Evolutionary conservation across 2,113 vertebrate species (phyloP).

Genomic region (Heterotilapia buettikoferi): DNA sequence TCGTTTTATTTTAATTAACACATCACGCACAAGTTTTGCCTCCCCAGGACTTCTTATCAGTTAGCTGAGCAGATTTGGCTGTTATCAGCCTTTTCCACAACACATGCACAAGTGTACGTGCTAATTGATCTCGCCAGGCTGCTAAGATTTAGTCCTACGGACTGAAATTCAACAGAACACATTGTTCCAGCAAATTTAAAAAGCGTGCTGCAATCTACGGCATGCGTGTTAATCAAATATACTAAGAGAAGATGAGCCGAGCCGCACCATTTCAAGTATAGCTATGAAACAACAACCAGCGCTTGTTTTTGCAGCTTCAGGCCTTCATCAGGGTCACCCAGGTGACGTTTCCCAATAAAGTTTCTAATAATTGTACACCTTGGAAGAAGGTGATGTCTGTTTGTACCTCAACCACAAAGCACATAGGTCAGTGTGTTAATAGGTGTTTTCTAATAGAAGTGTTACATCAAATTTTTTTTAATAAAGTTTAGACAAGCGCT

Average conservation of each 20-base stretch:
- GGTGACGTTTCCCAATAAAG: not conserved
- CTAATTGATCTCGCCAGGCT: conserved; percentile 45
- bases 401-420: not conserved
- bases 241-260: not conserved
- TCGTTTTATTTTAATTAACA: conserved; percentile 27
- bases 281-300: not conserved
- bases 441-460: not conserved
- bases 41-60: conserved; percentile 31
- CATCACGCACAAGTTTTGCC: conserved; percentile 20
- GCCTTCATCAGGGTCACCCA: not conserved
- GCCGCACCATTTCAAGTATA: not conserved
- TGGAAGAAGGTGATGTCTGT: not conserved
- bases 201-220: not conserved
- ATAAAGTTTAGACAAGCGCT: not conserved
- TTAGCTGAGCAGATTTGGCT: conserved; percentile 30
- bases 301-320: not conserved
- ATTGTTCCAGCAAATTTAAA: conserved; percentile 15
- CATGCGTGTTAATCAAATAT: conserved; percentile 1
- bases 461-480: not conserved
- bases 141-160: conserved; percentile 23
- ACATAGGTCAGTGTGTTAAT: not conserved
- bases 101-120: conserved; percentile 42
- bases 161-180: conserved; percentile 36
- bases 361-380: not conserved
- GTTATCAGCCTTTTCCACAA: conserved; percentile 42